Conservation (phyloP, 2,888 invertebrate genomes). For the Xanthia togata region DNA sequence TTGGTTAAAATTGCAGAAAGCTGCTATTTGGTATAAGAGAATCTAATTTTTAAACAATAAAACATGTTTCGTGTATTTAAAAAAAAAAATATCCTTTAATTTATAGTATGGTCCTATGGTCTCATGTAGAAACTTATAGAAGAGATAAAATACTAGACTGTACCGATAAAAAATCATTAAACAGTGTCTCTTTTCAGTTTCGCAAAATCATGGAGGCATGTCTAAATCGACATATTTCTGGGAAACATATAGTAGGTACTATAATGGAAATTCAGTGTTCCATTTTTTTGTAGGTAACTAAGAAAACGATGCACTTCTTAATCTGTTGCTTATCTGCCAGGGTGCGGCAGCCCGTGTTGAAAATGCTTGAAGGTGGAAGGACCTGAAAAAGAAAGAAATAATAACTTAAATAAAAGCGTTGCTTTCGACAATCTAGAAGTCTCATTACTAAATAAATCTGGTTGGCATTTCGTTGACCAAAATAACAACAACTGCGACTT, state of each 20-base stretch:
- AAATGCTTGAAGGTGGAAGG: neutral
- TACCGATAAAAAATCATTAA: neutral
- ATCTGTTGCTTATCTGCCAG: neutral
- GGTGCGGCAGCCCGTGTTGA: neutral
- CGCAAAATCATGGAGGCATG: neutral
- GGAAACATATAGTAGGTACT: too few relatives aligned
- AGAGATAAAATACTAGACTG: too few relatives aligned
- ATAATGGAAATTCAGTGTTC: neutral
- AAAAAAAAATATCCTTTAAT: too few relatives aligned
- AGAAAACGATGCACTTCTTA: neutral
- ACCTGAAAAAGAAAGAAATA: neutral
- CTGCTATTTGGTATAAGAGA: neutral
- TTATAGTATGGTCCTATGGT: too few relatives aligned
- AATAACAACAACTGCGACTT: neutral
- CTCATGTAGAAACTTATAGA: too few relatives aligned
- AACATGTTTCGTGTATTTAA: neutral
- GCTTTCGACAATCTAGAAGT: neutral
- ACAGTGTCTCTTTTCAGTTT: conserved; percentile 2
- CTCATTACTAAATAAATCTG: neutral
- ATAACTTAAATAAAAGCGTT: neutral
- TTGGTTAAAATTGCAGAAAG: neutral
- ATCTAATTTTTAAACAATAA: neutral
- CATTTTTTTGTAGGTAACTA: neutral
- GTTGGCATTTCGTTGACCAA: neutral
- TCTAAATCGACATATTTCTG: too few relatives aligned